These are phyloP conservation scores for Theonella swinhoei DNA, from an alignment of 37 sponge, comb jelly and placozoan genomes.

Conservation along the genomic window DNA sequence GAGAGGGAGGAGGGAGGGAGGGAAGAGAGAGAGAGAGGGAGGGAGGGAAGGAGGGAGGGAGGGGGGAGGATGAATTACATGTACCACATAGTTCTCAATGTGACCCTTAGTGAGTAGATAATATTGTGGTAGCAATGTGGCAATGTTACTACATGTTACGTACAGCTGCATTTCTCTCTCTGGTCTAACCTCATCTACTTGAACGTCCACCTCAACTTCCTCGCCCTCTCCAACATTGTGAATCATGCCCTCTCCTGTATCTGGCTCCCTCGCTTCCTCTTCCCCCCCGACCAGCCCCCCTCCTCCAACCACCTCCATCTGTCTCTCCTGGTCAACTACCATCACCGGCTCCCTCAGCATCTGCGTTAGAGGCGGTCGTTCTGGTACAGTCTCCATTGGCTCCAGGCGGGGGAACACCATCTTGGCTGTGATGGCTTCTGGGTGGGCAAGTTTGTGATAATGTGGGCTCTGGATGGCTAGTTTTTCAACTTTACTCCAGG, in stretches of 20 bases:
- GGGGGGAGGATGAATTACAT: too few relatives aligned
- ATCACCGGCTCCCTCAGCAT: not conserved
- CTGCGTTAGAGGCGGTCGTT: not conserved
- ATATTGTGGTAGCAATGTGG: too few relatives aligned
- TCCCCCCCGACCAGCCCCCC: not conserved
- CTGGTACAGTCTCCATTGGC: not conserved
- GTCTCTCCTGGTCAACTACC: not conserved
- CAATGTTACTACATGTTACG: too few relatives aligned
- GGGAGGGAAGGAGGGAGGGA: too few relatives aligned
- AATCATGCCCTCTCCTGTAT: not conserved
- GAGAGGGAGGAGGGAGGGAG: not conserved
- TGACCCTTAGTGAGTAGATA: too few relatives aligned
- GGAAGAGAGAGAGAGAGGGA: not conserved
- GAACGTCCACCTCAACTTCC: not conserved
- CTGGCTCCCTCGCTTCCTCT: not conserved
- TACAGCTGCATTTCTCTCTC: not conserved
- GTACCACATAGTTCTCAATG: too few relatives aligned
- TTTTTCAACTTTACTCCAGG: conserved; percentile 81
- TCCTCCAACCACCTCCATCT: not conserved
- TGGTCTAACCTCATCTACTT: not conserved
- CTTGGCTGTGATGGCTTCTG: conserved; percentile 37
- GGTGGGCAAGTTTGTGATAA: conserved; percentile 22
- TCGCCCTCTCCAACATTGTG: not conserved
- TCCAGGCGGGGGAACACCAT: conserved; percentile 1
- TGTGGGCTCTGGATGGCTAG: conserved; percentile 80